Base-by-base conservation (phyloP, 1,140 invertebrate genomes). In the Drosophila pandora region DNA sequence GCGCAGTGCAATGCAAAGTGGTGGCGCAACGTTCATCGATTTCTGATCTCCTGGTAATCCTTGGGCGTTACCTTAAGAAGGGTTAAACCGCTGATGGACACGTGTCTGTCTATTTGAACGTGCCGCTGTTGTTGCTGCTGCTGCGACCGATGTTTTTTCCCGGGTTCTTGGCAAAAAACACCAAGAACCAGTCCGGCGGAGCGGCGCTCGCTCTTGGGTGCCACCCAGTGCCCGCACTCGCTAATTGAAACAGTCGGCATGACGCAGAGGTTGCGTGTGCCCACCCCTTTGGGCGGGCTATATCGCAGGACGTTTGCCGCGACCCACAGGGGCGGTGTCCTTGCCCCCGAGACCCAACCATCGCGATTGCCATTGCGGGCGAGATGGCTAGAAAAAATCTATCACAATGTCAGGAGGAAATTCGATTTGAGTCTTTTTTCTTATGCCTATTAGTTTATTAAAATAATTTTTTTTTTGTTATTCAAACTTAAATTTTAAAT, bases 11-110 rank as follows among this genome's bases (percentile, higher is more conserved):
- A 37, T n/a, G 12, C 23, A 2, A 3, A 5, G 12, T 32, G 7
- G 63, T 23, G 9, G 22, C 22, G 13, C 1, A 0, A 6, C 41
- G 49, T 8, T 21, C 28, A 7, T 30, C 48, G 17, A 34, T 2
- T 57, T 2, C 78, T 91, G 83, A 49, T 78, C 61, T 78, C 90
- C 90, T 91, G 69, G 64, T 89, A 52, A 70, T 79, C 89, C 85
- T 90, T 91, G 90, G 90, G 90, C 90, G 90, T 91, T 91, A 91
- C 90, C 90, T 91, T 91, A 90, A 91, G 90, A 91, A 91, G 90
- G 90, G 90, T 91, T 91, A 91, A 91, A 90, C 62, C 72, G 70
- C 68, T 91, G 90, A 91, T 91, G 90, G 90, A 91, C 90, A 91
- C 90, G 90, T 91, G 90, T 91, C 67, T 69, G 67, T 70, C 90